These are phyloP conservation scores for Psilanteris sp. DNA, from an alignment of 1,140 invertebrate genomes.

Conservation along the genomic window DNA sequence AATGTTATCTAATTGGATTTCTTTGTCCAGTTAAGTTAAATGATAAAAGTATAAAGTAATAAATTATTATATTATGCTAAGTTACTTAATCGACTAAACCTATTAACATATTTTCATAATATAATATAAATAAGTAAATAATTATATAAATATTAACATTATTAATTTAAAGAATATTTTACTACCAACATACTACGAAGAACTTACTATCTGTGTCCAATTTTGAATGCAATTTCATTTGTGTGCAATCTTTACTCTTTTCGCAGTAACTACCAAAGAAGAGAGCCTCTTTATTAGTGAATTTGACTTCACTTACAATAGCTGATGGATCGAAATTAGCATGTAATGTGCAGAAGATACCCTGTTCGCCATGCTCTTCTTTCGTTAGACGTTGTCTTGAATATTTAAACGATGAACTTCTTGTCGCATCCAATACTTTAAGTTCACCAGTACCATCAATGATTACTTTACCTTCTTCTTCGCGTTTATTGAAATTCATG, in stretches of 20 bases:
- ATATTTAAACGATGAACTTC: conserved; percentile 86
- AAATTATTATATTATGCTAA: too few species aligned
- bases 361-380: conserved; percentile 82
- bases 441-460: conserved; percentile 86
- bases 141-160: too few species aligned
- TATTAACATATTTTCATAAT: too few species aligned
- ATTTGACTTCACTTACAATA: conserved; percentile 83
- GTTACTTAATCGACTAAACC: too few species aligned
- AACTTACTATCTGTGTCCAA: conserved; percentile 79
- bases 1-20: too few species aligned
- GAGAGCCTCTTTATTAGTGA: conserved; percentile 86
- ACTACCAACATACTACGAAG: neutral
- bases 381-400: conserved; percentile 82
- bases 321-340: conserved; percentile 80
- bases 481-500: conserved; percentile 80
- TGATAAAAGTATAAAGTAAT: too few species aligned
- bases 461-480: conserved; percentile 85
- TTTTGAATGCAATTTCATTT: conserved; percentile 85
- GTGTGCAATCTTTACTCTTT: conserved; percentile 87
- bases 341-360: conserved; percentile 80
- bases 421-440: conserved; percentile 83
- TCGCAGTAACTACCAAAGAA: conserved; percentile 86
- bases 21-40: too few species aligned
- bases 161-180: too few species aligned
- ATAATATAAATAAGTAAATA: too few species aligned